Base-by-base conservation (phyloP, 2,113 vertebrate species). In the Orthonyx spaldingii region DNA sequence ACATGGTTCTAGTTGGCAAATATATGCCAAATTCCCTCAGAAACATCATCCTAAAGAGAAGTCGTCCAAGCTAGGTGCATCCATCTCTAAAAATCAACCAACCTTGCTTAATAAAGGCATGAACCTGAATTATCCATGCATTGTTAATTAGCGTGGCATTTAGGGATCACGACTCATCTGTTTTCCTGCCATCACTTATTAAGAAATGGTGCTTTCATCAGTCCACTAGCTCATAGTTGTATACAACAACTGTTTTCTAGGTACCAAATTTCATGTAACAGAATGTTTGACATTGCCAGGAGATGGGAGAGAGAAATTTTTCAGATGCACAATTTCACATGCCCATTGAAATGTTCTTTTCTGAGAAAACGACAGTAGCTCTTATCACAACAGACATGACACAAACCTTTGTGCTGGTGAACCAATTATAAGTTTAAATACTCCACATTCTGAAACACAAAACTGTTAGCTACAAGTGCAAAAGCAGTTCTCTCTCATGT, bases 261-360 rank as follows among this genome's bases (percentile, higher is more conserved):
- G 42, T 78, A 42, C 42, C 59, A 55, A 59, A 72, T 35, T 68
- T 41, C 35, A 32, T 5, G 15, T 35, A 87, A 74, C 22, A 79
- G 42, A 47, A 82, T 27, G 26, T 42, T 46, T 94, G 65, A 77
- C 46, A 8, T 23, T 78, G 32, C 18, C 32, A 70, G 24, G 41
- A 63, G 42, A 44, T 39, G 32, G 64, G 49, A 89, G 53, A 90
- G 84, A 76, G n/a, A 41, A 17, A 30, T 53, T 94, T 87, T 78
- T 81, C 63, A 78, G 65, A 55, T 47, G 77, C 47, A 56, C 50
- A 82, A 57, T 95, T 96, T 95, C 80, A 91, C 47, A 89, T 9
- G 59, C 11, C 23, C 27, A 90, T 95, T 96, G 96, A 94, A 93
- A 95, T 96, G 86, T 63, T 90, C 89, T 74, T 90, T 93, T 75